A percentile compares a stretch with the other conserved stretches of the same genome.
These are phyloP conservation scores for Peromyscus melanophrys DNA, from an alignment of 2,797 vertebrate species.

Conservation along the genomic window DNA sequence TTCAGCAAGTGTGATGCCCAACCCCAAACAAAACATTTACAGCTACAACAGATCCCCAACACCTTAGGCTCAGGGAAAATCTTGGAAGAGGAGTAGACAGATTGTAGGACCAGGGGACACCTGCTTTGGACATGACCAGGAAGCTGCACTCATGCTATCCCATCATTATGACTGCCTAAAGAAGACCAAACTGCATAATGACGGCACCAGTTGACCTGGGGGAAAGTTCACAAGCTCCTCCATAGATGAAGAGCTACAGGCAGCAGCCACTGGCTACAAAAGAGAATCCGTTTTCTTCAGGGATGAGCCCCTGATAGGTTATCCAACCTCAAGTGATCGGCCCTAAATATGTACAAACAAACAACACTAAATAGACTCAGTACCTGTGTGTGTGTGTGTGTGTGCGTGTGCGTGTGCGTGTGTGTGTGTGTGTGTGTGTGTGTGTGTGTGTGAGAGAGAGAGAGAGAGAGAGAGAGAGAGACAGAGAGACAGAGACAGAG, in stretches of 20 bases:
- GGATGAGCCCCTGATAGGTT: not conserved
- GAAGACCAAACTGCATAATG: not conserved
- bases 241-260: not conserved
- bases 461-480: not conserved
- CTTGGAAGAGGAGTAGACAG: not conserved
- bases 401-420: not conserved
- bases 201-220: not conserved
- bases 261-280: not conserved
- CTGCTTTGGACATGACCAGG: not conserved
- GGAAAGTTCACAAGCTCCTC: not conserved
- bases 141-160: not conserved
- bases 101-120: not conserved
- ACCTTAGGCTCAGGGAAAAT: not conserved
- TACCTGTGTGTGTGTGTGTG: not conserved
- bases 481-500: too few species aligned
- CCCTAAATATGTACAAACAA: not conserved
- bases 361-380: not conserved
- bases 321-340: not conserved
- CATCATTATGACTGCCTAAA: not conserved
- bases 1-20: not conserved
- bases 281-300: too few species aligned
- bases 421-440: not conserved
- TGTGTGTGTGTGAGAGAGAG: not conserved
- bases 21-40: not conserved
- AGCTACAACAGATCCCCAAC: not conserved